Evolutionary conservation across 1,140 invertebrate species (phyloP), one percentile per base, ranked within the genome.

Genomic region (Apis florea): DNA sequence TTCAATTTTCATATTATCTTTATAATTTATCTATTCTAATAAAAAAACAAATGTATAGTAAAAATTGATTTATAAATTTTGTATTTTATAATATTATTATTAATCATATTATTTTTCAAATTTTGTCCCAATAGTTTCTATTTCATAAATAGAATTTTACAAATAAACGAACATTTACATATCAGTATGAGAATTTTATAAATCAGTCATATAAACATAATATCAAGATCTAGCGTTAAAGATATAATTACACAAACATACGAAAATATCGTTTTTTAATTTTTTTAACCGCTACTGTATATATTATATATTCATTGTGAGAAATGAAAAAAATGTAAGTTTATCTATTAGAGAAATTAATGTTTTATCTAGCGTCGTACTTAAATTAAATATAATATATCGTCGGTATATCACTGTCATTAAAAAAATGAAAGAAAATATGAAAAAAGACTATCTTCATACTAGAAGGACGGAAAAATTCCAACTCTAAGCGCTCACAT

Each of bases 401-500:
- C 66, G 66, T 83, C 82, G 70, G 51, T 84, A 76, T 81, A 82
- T 85, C 69, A 76, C 75, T 86, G 79, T 86, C 74, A 74, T 64
- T 79, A 66, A 71, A 84, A 83, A 74, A 68, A 72, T 63, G n/a
- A 40, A 82, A 53, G 56, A 68, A 69, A 77, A 69, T 53, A 13
- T 24, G 74, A 49, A 71, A 75, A 70, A 73, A 87, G 31, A 61
- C 51, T 80, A 89, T 88, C 85, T 88, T 90, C 88, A 88, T 88
- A 88, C 83, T 77, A 88, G 64, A 88, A 80, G 69, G 67, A 85
- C 78, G 64, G 84, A 79, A 81, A 75, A 90, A 87, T 88, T 91
- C 47, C 78, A 79, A 82, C 84, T 92, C 85, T 91, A 93, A 93
- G 89, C 92, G 93, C 93, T 93, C 93, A 93, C 93, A 93, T 93